Percentiles rank a stretch among this genome's conserved stretches.
These are phyloP conservation scores for Drosophila peninsularis DNA, from an alignment of 2,888 invertebrate species.

Conservation along the genomic window DNA sequence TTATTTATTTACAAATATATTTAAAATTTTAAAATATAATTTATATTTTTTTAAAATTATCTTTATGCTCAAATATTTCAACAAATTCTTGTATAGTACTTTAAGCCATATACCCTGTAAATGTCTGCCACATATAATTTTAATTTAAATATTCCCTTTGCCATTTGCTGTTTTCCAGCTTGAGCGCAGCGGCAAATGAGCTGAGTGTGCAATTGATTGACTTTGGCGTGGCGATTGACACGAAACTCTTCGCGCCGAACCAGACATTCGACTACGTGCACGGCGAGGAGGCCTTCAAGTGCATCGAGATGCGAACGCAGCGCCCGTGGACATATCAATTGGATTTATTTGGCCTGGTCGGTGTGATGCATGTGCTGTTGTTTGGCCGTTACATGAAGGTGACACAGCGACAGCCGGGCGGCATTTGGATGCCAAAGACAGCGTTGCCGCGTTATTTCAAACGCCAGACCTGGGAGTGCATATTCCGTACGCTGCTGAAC, in stretches of 20 bases:
- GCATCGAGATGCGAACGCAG: conserved; percentile 95
- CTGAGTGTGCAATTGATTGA: conserved; percentile 94
- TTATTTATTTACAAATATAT: no score
- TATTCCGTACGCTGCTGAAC: conserved; percentile 93
- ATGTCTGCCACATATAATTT: no score
- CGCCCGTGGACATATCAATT: conserved; percentile 97
- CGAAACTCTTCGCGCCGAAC: conserved; percentile 91
- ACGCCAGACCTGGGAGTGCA: conserved; percentile 90
- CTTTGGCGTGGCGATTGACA: conserved; percentile 97
- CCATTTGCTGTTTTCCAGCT: conserved; percentile 82
- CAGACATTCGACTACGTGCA: conserved; percentile 89
- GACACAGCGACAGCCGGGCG: conserved; percentile 85
- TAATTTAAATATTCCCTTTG: neutral
- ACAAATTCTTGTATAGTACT: no score
- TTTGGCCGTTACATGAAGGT: conserved; percentile 96
- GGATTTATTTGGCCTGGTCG: conserved; percentile 95
- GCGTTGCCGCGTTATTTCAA: conserved; percentile 87
- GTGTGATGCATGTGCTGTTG: conserved; percentile 93
- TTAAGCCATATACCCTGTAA: neutral
- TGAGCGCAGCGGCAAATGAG: conserved; percentile 83
- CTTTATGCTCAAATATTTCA: no score
- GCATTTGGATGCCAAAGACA: conserved; percentile 81
- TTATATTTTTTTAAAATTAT: no score
- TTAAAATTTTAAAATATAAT: no score
- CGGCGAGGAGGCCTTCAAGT: conserved; percentile 90